Evolutionary conservation across 1,140 invertebrate species (phyloP), one percentile per base, ranked within the genome.

Genomic region (Kradibia gibbosae): DNA sequence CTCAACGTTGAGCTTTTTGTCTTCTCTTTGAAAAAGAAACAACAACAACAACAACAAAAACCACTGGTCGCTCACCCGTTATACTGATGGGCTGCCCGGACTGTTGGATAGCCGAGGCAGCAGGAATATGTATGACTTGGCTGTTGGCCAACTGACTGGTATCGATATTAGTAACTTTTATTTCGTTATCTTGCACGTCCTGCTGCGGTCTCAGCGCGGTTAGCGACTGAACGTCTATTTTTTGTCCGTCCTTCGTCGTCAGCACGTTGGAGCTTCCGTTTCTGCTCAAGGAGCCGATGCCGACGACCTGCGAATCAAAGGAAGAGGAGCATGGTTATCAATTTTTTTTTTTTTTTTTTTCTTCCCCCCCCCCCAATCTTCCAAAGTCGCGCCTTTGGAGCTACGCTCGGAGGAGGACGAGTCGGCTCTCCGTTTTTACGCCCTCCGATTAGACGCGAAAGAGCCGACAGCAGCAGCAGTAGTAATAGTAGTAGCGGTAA

Each of bases 51-150:
- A n/a, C n/a, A n/a, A n/a, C n/a, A n/a, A n/a, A n/a, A n/a, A n/a
- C n/a, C n/a, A n/a, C n/a, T n/a, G n/a, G n/a, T n/a, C n/a, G n/a
- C n/a, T n/a, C n/a, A 86, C 89, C 93, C 55, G 93, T 93, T 80
- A 94, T 93, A 25, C 93, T 94, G 25, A 94, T 93, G 22, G 93
- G 93, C 78, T 93, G 93, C 34, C 90, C 88, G 17, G 88, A 83
- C 31, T 87, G 86, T 76, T 91, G 91, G 62, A 80, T 76, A 0
- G 89, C 71, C 79, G 90, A 89, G 0, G 90, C 87, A 55, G 89
- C 82, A 17, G 90, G 90, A 62, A 91, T 91, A 84, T 91, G 90
- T 85, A 92, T 91, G 25, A 91, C 89, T 86, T 92, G 91, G 57
- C 90, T 88, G 80, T 85, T 87, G 8, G 90, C 84, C 42, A 91